phyloP scores from a whole-genome alignment of 1,140 invertebrate species.

The Halotydeus destructor region DNA sequence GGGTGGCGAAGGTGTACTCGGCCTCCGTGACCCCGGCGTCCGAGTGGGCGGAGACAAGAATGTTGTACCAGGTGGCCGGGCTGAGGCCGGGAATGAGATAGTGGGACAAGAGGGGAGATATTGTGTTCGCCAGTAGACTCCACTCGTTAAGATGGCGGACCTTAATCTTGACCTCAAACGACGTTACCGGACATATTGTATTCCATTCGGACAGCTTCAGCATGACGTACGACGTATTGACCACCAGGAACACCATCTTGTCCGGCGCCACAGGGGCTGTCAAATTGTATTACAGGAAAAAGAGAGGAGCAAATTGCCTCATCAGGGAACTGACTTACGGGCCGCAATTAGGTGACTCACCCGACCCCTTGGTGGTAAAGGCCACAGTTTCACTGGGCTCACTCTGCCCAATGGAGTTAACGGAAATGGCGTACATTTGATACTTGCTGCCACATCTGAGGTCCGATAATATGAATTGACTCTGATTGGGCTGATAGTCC shows the following conservation, averaged over 20 bases:
- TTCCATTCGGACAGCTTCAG: constrained; percentile 31
- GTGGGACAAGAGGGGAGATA: constrained; percentile 4
- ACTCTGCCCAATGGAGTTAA: constrained; percentile 66
- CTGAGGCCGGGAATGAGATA: constrained; percentile 38
- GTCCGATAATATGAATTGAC: too few relatives aligned
- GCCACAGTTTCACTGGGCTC: constrained; percentile 38
- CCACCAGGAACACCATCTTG: constrained; percentile 16
- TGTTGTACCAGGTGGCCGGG: constrained; percentile 42
- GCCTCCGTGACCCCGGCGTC: constrained; percentile 41
- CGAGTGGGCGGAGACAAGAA: constrained; percentile 17
- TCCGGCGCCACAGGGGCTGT: constrained; percentile 19
- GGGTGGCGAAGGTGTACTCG: constrained; percentile 53
- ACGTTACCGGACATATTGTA: constrained; percentile 27
- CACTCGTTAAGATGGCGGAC: constrained; percentile 17
- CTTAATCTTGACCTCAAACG: constrained; percentile 19
- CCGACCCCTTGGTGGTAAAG: constrained; percentile 17
- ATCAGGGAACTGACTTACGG: not conserved
- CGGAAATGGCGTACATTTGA: constrained; percentile 64
- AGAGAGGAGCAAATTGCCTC: not conserved
- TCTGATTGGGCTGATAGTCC: not conserved
- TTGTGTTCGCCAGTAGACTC: constrained; percentile 16
- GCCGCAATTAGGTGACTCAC: constrained; percentile 13
- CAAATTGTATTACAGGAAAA: not conserved
- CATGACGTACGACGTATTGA: constrained; percentile 26
- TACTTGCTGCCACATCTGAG: constrained; percentile 51